A percentile compares a stretch with the other conserved stretches of the same genome.
Evolutionary conservation across 2,113 vertebrate species (phyloP).

Genomic region (Cyanistes caeruleus): DNA sequence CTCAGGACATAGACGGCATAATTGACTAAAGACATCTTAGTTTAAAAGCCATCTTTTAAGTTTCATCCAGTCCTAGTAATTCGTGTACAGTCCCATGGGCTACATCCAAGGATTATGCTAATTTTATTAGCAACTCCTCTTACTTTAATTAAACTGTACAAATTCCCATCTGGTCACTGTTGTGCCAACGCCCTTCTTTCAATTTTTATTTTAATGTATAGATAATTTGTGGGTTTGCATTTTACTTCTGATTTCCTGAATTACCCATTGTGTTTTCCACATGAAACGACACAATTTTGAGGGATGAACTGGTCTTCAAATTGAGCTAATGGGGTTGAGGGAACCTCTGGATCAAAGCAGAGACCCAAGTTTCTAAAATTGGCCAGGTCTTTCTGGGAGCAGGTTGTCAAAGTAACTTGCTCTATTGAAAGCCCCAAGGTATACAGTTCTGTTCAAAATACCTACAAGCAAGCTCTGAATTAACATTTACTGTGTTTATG

Average conservation of each 20-base stretch:
- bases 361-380: background rate
- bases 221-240: background rate
- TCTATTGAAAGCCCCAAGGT: background rate
- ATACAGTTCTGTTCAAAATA: background rate
- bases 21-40: conserved; percentile 44
- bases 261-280: background rate
- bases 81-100: conserved; percentile 36
- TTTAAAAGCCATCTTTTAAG: conserved; percentile 38
- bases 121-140: conserved; percentile 62
- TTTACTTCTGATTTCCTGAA: background rate
- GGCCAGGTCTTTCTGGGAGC: background rate
- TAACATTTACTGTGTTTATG: conserved; percentile 76
- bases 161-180: conserved; percentile 68
- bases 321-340: background rate
- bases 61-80: conserved; percentile 54
- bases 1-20: conserved; percentile 19
- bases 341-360: background rate
- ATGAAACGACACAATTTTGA: background rate
- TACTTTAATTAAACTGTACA: conserved; percentile 55
- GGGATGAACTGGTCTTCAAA: background rate
- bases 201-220: background rate
- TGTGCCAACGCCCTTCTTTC: conserved; percentile 30
- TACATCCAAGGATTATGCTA: conserved; percentile 50
- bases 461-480: conserved; percentile 57
- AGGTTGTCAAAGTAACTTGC: background rate